Base-by-base conservation (phyloP, 1,140 invertebrate species). In the Gonioctena quinquepunctata region DNA sequence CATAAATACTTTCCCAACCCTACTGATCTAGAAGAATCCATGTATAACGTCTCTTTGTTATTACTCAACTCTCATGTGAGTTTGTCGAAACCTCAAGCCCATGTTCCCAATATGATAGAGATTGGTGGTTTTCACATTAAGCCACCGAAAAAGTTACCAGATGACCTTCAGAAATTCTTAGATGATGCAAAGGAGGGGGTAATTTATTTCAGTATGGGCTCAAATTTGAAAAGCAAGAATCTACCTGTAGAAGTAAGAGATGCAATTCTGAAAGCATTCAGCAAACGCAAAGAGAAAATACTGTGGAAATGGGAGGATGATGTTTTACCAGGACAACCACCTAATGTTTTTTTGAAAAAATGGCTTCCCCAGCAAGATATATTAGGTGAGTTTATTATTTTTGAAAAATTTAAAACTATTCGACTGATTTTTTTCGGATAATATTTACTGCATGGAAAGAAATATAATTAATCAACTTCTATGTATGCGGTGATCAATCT, bases 191-290 rank as follows among this genome's bases (percentile, higher is more conserved):
- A 81, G n/a, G 77, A 89, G 28, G 91, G 90, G 1, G 87, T 90
- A 1, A 88, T 93, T 27, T 90, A 90, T 72, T 92, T 92, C 81
- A 90, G 88, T 33, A 85, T 92, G 70, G 91, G 91, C 0, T 89
- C 90, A 2, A 86, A 87, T 61, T 79, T 86, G 13, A 84, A 84
- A 79, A 73, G 84, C 83, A 1, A 74, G 82, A 3, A 84, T 82
- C 1, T 88, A 33, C 81, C 85, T 0, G 72, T 78, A 33, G 78
- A 86, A 54, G 85, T 84, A 66, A 82, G 83, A 49, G 72, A 85
- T 11, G 79, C 82, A 0, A 84, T 91, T 48, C 21, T 89, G 0
- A 79, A 83, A 2, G 85, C 82, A 1, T 85, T 90, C 26, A 81
- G 83, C 0, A 84, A 86, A 75, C 66, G 89, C 2, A 86, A 87